These are phyloP conservation scores for Copidosoma aretas DNA, from an alignment of 2,888 invertebrate genomes.

Conservation along the genomic window DNA sequence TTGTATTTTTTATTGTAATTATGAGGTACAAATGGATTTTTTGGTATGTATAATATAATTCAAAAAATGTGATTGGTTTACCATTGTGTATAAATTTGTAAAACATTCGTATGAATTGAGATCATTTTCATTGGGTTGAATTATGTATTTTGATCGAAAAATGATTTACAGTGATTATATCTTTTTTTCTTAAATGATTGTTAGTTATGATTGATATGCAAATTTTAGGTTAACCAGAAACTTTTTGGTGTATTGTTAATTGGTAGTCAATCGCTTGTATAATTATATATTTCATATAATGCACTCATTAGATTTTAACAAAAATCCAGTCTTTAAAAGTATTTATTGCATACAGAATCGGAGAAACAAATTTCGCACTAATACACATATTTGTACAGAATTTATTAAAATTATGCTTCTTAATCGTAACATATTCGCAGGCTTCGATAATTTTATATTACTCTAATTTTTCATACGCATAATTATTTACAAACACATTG, in stretches of 20 bases:
- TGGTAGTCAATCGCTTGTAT: no score
- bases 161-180: neutral
- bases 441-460: neutral
- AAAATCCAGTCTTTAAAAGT: no score
- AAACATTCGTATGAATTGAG: neutral
- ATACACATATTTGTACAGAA: no score
- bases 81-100: neutral
- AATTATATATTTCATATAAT: no score
- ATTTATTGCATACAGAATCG: no score
- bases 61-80: constrained; percentile 12
- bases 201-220: constrained; percentile 16
- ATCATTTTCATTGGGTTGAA: neutral
- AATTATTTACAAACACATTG: constrained; percentile 26
- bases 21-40: constrained; percentile 15
- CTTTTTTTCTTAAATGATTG: no score
- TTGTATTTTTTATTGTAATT: constrained; percentile 7
- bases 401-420: no score
- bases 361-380: no score
- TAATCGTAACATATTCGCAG: neutral
- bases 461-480: constrained; percentile 3
- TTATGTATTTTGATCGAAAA: neutral
- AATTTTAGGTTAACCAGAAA: constrained; percentile 1
- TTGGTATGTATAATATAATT: constrained; percentile 2
- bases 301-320: no score
- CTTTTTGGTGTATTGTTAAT: no score